phyloP scores from a whole-genome alignment of 1,140 invertebrate genomes.

The Paralvinella palmiformis region DNA sequence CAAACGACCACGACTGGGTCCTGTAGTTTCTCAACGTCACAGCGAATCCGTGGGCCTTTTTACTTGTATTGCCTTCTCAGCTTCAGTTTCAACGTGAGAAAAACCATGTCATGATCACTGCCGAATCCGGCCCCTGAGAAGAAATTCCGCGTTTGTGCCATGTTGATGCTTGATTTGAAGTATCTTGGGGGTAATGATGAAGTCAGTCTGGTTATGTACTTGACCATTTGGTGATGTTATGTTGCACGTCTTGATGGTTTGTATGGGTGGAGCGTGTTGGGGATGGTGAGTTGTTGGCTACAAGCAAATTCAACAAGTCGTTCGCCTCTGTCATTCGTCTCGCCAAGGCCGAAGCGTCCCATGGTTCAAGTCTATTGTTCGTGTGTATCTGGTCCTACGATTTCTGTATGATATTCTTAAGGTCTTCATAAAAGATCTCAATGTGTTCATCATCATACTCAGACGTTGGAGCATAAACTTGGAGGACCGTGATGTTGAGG shows the following conservation, averaged over 20 bases:
- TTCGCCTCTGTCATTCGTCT: slow-evolving; percentile 2
- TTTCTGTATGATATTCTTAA: no score
- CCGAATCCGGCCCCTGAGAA: slow-evolving; percentile 22
- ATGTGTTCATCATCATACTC: no score
- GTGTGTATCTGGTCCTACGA: no score
- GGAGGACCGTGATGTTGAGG: no score
- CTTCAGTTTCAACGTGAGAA: slow-evolving; percentile 19
- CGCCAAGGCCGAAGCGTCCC: not conserved
- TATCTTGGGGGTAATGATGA: slow-evolving; percentile 12
- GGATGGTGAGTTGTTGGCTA: not conserved
- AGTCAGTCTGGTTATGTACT: slow-evolving; percentile 23
- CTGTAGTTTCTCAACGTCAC: slow-evolving; percentile 21
- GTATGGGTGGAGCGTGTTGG: not conserved
- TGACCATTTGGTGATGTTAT: slow-evolving; percentile 9
- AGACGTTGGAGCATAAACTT: no score
- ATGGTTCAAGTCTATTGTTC: no score
- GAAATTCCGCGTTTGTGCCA: slow-evolving; percentile 22
- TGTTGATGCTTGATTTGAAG: slow-evolving; percentile 24
- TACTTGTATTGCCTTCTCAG: slow-evolving; percentile 8
- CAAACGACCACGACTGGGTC: slow-evolving; percentile 15
- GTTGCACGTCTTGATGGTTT: not conserved
- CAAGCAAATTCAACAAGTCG: not conserved
- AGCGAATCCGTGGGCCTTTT: slow-evolving; percentile 14
- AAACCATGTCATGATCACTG: slow-evolving; percentile 27
- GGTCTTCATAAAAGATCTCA: no score